phyloP scores from a whole-genome alignment of 1,140 invertebrate genomes.

The Doryteuthis pealeii region DNA sequence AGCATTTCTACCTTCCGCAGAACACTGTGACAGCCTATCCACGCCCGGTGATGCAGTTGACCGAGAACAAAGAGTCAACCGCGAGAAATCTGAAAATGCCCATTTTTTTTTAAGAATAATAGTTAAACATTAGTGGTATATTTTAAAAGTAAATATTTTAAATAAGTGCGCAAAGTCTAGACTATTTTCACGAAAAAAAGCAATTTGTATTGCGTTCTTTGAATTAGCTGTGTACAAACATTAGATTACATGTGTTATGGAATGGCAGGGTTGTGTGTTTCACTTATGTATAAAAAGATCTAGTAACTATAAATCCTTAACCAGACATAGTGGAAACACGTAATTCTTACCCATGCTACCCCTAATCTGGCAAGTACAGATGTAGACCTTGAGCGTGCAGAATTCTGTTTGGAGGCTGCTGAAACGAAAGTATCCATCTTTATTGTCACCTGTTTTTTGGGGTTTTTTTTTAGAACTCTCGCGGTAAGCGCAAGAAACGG shows the following conservation, averaged over 20 bases:
- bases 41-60: no score
- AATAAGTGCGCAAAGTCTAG: no score
- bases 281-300: neutral
- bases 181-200: no score
- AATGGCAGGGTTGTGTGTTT: neutral
- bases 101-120: no score
- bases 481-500: no score
- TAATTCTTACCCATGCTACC: conserved; percentile 78
- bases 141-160: no score
- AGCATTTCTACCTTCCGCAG: no score
- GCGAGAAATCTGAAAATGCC: no score
- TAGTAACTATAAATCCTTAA: neutral
- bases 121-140: no score
- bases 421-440: conserved; percentile 80
- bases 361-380: conserved; percentile 99
- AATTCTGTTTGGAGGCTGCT: conserved; percentile 98
- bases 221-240: neutral
- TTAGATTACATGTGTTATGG: neutral
- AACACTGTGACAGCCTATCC: no score
- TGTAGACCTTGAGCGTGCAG: conserved; percentile 99
- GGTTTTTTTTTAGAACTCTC: conserved; percentile 20
- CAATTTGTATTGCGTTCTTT: no score
- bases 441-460: conserved; percentile 20
- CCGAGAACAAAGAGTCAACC: no score
- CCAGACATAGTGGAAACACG: neutral